Evolutionary conservation across 2,888 invertebrate species (phyloP).

Genomic region (Cynaeus angustus): DNA sequence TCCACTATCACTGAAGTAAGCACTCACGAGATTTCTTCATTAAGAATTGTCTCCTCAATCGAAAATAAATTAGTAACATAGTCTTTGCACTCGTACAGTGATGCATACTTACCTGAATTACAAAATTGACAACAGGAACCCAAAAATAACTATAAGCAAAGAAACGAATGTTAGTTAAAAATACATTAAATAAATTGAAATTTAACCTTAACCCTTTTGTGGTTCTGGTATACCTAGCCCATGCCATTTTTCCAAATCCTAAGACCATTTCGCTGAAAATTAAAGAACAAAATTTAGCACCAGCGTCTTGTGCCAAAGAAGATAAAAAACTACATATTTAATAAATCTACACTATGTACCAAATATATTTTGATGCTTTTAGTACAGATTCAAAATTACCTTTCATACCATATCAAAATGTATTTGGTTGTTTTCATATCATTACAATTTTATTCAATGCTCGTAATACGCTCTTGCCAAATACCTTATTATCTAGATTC

Average conservation of each 20-base stretch:
- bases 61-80: too few species aligned
- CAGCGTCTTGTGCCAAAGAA: neutral
- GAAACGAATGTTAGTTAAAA: conserved; percentile 28
- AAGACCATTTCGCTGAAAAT: conserved; percentile 32
- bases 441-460: conserved; percentile 2
- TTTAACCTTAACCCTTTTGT: conserved; percentile 31
- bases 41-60: too few species aligned
- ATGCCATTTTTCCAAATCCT: conserved; percentile 22
- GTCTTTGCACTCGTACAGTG: neutral
- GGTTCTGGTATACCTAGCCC: conserved; percentile 12
- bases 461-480: conserved; percentile 24
- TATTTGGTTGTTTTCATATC: conserved; percentile 5
- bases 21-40: too few species aligned
- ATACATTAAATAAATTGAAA: neutral
- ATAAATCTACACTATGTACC: neutral
- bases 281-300: conserved; percentile 23
- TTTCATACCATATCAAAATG: conserved; percentile 20
- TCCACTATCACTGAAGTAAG: too few species aligned
- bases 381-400: neutral
- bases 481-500: conserved; percentile 33
- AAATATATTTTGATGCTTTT: conserved; percentile 3
- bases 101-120: conserved; percentile 1
- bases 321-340: neutral
- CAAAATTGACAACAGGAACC: neutral
- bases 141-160: conserved; percentile 28